Evolutionary conservation across 2,113 vertebrate genomes (phyloP).

Genomic region (Zosterops pallidus): DNA sequence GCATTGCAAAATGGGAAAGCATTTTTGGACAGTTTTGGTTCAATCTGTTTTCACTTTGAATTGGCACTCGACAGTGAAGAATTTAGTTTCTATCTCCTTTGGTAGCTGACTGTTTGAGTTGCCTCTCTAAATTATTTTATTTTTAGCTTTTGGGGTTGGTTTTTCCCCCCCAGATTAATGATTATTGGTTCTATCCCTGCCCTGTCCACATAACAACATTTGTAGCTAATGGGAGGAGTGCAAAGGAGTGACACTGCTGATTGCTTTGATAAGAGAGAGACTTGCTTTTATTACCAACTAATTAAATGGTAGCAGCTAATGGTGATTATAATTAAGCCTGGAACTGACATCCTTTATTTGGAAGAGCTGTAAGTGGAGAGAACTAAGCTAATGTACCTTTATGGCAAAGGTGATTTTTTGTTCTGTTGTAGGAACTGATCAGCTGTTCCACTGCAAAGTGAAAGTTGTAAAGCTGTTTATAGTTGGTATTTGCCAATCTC

Average conservation of each 20-base stretch:
- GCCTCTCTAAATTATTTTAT: neutral
- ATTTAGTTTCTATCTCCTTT: neutral
- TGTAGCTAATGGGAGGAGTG: neutral
- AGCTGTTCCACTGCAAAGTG: neutral
- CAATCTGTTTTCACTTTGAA: slow-evolving; percentile 45
- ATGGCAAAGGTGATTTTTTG: neutral
- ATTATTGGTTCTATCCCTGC: neutral
- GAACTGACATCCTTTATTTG: neutral
- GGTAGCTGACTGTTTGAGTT: neutral
- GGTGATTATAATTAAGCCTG: neutral
- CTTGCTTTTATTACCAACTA: neutral
- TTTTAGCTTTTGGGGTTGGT: neutral
- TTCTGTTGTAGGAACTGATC: neutral
- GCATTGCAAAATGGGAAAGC: neutral
- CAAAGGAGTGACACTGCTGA: neutral
- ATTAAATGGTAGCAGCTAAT: neutral
- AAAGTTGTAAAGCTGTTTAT: neutral
- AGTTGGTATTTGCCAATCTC: neutral
- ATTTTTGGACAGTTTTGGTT: slow-evolving; percentile 14
- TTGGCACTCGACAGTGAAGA: neutral
- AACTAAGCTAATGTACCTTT: neutral
- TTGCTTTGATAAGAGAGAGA: neutral
- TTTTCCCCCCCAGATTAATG: neutral
- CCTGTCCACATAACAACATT: neutral
- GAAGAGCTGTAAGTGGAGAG: neutral